A percentile compares a stretch with the other conserved stretches of the same genome.
phyloP scores from a whole-genome alignment of 2,113 vertebrate species.

The Toxostoma redivivum region DNA sequence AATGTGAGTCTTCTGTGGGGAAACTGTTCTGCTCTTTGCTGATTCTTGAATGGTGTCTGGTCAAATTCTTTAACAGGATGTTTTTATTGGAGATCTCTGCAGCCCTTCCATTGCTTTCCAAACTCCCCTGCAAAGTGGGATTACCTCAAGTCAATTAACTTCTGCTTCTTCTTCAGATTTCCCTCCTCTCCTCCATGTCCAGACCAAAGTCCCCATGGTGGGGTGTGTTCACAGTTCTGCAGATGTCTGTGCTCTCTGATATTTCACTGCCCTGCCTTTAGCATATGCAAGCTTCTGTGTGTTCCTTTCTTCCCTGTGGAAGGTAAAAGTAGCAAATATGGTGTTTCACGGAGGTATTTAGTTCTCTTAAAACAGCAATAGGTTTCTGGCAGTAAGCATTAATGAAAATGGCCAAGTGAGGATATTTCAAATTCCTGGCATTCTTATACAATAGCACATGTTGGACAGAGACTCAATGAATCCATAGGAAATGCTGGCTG shows the following conservation, averaged over 20 bases:
- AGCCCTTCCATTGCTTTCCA: not conserved
- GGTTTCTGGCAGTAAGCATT: accelerated
- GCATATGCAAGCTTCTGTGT: not conserved
- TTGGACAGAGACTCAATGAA: not conserved
- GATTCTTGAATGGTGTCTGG: not conserved
- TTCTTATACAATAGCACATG: not conserved
- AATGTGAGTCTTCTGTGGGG: not conserved
- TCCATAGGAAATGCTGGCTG: not conserved
- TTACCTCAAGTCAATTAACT: not conserved
- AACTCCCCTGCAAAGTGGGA: not conserved
- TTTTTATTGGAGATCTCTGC: not conserved
- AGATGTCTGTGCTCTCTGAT: not conserved
- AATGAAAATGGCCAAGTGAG: not conserved
- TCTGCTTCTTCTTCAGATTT: not conserved
- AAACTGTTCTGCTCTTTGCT: not conserved
- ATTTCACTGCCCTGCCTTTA: not conserved
- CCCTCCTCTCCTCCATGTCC: not conserved
- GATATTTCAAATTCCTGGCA: not conserved
- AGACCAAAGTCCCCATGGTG: accelerated
- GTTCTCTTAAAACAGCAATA: not conserved
- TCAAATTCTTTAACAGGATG: not conserved
- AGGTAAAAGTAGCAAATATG: not conserved
- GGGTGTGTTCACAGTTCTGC: not conserved
- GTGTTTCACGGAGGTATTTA: not conserved
- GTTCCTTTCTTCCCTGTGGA: not conserved